These are phyloP conservation scores for Syrista parreyssii DNA, from an alignment of 2,888 invertebrate species.

Conservation along the genomic window DNA sequence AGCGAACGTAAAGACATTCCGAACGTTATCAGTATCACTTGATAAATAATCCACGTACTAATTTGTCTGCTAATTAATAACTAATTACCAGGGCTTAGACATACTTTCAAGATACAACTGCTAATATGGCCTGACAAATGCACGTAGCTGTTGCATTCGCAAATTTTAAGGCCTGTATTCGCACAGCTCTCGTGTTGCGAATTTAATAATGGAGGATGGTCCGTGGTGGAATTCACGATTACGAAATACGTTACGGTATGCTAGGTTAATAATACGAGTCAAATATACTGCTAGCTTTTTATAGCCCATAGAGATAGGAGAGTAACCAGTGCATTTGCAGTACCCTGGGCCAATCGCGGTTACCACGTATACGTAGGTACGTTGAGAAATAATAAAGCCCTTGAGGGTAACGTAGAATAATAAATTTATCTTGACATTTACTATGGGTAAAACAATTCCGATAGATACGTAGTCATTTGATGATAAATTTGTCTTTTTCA, in stretches of 20 bases:
- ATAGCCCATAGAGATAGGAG: neutral
- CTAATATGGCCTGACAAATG: neutral
- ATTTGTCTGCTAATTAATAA: neutral
- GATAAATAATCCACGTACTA: neutral
- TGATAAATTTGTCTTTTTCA: no score
- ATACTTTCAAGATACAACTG: neutral
- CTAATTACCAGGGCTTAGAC: neutral
- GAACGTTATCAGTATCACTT: neutral
- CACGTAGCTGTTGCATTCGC: neutral
- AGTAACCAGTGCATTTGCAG: neutral
- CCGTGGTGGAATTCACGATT: neutral
- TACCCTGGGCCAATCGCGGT: neutral
- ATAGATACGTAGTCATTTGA: neutral
- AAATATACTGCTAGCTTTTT: neutral
- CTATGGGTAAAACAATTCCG: neutral
- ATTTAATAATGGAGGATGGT: neutral
- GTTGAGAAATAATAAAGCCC: neutral
- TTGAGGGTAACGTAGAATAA: neutral
- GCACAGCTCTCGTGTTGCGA: neutral
- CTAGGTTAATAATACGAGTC: conserved; percentile 1
- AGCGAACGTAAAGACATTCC: neutral
- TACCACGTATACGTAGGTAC: neutral
- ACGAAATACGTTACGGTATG: neutral
- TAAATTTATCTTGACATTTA: neutral
- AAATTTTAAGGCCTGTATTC: neutral